Evolutionary conservation across 2,797 vertebrate species (phyloP).

Genomic region (Ctenosaura bakeri): DNA sequence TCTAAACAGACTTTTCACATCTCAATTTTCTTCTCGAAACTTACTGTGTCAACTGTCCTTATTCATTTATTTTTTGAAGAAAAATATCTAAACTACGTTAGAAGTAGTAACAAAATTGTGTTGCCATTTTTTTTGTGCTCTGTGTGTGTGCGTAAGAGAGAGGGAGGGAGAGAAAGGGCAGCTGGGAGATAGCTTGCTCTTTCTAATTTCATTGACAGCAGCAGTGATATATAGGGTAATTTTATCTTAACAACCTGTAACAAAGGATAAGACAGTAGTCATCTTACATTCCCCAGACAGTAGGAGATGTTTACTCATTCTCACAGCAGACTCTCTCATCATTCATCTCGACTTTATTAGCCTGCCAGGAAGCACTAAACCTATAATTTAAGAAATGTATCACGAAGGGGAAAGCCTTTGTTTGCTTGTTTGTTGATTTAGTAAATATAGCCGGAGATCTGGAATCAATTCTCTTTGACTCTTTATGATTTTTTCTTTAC

Average conservation of each 20-base stretch:
- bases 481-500: background rate
- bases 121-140: background rate
- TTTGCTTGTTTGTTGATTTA: conserved; percentile 64
- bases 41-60: too few relatives aligned
- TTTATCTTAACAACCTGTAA: conserved; percentile 77
- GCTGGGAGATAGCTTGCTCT: conserved; percentile 68
- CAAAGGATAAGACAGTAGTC: conserved; percentile 77
- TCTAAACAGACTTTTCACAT: too few relatives aligned
- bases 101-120: background rate
- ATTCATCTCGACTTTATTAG: conserved; percentile 75
- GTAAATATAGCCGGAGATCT: conserved; percentile 57
- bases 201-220: conserved; percentile 77
- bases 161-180: conserved; percentile 12
- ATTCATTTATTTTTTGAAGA: too few relatives aligned
- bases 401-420: conserved; percentile 46
- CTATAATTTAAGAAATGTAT: conserved; percentile 73
- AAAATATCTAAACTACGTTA: background rate
- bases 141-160: background rate
- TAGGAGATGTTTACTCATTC: conserved; percentile 77
- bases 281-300: conserved; percentile 71
- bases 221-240: conserved; percentile 78
- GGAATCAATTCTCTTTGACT: conserved; percentile 44
- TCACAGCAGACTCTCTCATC: conserved; percentile 72
- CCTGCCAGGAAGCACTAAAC: conserved; percentile 73
- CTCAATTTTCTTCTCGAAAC: too few relatives aligned